Evolutionary conservation across 2,888 invertebrate genomes (phyloP).

Genomic region (Aproaerema taeniolella): DNA sequence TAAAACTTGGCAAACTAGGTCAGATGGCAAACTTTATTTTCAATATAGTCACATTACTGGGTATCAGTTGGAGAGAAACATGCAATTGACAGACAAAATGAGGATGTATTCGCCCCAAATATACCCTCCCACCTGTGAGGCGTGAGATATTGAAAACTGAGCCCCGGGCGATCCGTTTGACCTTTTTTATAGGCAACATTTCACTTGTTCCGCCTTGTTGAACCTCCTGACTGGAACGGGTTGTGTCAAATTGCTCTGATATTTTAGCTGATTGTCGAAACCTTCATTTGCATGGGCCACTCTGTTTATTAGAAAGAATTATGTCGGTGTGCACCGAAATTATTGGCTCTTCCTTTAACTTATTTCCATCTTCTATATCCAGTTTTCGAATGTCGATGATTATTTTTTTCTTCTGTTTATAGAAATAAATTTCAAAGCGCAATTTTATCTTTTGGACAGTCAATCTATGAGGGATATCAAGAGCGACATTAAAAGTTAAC

Average conservation of each 20-base stretch:
- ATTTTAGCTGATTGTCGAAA: constrained; percentile 44
- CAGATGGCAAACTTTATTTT: constrained; percentile 6
- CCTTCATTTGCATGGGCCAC: constrained; percentile 43
- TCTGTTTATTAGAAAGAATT: background rate
- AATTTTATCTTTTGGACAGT: no score
- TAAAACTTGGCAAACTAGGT: no score
- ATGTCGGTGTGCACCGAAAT: no score
- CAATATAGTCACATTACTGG: constrained; percentile 21
- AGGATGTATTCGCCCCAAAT: constrained; percentile 50
- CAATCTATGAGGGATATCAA: no score
- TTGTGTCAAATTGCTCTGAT: constrained; percentile 63
- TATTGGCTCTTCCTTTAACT: no score
- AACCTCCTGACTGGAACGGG: constrained; percentile 55
- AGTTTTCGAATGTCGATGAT: no score
- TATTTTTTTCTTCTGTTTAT: no score
- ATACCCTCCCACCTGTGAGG: constrained; percentile 36
- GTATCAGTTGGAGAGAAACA: constrained; percentile 31
- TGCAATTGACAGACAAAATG: constrained; percentile 56
- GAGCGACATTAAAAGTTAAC: no score
- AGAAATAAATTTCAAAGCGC: no score
- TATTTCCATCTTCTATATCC: no score
- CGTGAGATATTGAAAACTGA: constrained; percentile 70
- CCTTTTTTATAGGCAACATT: constrained; percentile 72
- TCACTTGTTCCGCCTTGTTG: constrained; percentile 66
- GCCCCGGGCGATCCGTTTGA: constrained; percentile 58